Conservation (phyloP, 2,888 invertebrate species). For the Steromphala cineraria region DNA sequence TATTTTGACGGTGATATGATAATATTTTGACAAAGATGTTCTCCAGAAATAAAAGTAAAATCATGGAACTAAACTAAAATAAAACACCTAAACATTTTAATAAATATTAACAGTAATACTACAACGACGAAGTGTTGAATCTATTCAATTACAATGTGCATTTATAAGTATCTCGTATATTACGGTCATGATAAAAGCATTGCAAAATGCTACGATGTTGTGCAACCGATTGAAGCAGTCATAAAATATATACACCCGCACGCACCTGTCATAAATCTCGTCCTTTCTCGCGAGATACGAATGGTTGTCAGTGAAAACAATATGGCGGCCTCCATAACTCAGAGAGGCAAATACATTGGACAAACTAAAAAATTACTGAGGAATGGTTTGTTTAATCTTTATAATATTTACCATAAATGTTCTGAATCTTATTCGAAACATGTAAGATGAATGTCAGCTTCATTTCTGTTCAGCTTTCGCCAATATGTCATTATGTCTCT, state of each 20-base stretch:
- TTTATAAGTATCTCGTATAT: no score
- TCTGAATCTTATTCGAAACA: background rate
- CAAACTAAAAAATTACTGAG: conserved; percentile 58
- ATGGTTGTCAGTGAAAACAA: conserved; percentile 67
- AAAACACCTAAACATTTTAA: no score
- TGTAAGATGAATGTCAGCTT: background rate
- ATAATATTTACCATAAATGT: background rate
- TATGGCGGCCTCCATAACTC: conserved; percentile 54
- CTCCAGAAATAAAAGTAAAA: no score
- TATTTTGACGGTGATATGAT: background rate
- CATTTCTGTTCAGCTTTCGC: background rate
- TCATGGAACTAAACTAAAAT: no score
- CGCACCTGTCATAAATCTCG: background rate
- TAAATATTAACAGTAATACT: no score
- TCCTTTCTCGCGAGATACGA: background rate
- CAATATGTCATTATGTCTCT: background rate
- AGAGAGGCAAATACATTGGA: conserved; percentile 56
- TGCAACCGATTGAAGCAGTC: background rate
- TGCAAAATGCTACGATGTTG: background rate
- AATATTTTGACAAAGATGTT: no score
- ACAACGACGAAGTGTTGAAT: no score
- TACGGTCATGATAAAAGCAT: no score
- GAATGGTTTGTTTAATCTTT: conserved; percentile 47
- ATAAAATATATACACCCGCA: background rate
- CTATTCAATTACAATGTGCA: no score